Conservation (phyloP, 2,797 vertebrate species). For the Furcifer pardalis region DNA sequence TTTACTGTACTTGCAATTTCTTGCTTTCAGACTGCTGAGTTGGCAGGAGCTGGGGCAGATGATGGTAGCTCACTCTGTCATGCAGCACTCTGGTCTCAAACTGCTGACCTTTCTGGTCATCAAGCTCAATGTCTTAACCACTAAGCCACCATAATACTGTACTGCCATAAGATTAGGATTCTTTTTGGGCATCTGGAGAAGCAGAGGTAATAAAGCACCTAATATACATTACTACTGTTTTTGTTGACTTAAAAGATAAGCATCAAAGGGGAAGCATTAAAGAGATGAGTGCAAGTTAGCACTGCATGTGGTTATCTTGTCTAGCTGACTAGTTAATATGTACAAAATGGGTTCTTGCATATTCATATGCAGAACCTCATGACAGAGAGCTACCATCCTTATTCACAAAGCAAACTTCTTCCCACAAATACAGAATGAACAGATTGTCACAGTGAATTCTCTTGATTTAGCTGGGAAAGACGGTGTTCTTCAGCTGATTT, state of each 20-base stretch:
- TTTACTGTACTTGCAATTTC: too few species aligned
- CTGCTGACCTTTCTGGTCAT: too few species aligned
- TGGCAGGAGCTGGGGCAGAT: too few species aligned
- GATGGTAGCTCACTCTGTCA: too few species aligned
- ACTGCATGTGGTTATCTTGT: not conserved
- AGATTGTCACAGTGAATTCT: not conserved
- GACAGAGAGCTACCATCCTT: not conserved
- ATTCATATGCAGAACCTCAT: not conserved
- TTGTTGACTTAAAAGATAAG: not conserved
- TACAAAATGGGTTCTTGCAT: not conserved
- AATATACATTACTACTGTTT: not conserved
- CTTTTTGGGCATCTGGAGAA: not conserved
- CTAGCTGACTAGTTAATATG: not conserved
- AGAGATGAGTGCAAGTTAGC: not conserved
- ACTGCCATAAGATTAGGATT: not conserved
- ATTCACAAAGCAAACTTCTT: conserved; percentile 9
- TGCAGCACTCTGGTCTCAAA: too few species aligned
- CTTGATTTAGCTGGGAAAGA: not conserved
- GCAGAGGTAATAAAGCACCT: not conserved
- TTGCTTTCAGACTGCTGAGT: too few species aligned
- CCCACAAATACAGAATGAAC: not conserved
- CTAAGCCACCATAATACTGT: too few species aligned
- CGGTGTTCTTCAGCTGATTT: not conserved
- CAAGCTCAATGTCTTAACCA: too few species aligned
- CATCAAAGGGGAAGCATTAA: not conserved